A percentile compares a stretch with the other conserved stretches of the same genome.
Evolutionary conservation across 2,888 invertebrate genomes (phyloP).

Genomic region (Leptogaster cylindrica): DNA sequence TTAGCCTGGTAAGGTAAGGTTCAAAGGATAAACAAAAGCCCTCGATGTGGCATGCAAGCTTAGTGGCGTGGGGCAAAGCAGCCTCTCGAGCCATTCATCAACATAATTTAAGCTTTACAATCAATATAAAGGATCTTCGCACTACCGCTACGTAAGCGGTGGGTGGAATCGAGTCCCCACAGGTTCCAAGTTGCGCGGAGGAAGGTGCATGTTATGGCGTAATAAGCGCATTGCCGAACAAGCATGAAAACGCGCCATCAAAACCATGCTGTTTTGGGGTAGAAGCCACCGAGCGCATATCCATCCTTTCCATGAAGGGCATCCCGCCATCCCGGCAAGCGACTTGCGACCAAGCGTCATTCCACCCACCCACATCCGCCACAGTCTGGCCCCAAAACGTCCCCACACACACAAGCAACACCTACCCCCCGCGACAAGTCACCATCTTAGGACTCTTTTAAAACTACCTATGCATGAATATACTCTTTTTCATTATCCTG

Average conservation of each 20-base stretch:
- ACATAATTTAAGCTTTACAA: constrained; percentile 17
- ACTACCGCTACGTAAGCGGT: neutral
- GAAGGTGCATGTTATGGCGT: constrained; percentile 6
- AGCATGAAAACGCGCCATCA: neutral
- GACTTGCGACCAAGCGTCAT: too few relatives aligned
- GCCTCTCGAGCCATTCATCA: constrained; percentile 16
- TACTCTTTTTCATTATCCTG: constrained; percentile 21
- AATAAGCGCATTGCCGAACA: constrained; percentile 6
- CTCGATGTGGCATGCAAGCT: neutral
- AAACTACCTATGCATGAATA: neutral
- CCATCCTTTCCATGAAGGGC: neutral
- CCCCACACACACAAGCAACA: too few relatives aligned
- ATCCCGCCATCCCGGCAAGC: too few relatives aligned
- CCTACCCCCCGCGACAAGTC: too few relatives aligned
- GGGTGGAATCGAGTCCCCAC: neutral
- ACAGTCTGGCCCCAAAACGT: neutral
- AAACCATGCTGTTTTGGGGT: neutral
- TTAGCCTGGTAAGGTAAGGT: constrained; percentile 15
- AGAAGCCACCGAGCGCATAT: neutral
- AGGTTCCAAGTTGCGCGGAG: neutral
- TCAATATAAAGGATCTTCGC: constrained; percentile 28
- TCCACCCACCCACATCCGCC: neutral
- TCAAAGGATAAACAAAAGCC: neutral
- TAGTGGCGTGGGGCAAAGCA: neutral
- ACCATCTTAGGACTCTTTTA: neutral